phyloP scores from a whole-genome alignment of 53 echinoderm and acorn worm species.

The Temnopleurus reevesii region DNA sequence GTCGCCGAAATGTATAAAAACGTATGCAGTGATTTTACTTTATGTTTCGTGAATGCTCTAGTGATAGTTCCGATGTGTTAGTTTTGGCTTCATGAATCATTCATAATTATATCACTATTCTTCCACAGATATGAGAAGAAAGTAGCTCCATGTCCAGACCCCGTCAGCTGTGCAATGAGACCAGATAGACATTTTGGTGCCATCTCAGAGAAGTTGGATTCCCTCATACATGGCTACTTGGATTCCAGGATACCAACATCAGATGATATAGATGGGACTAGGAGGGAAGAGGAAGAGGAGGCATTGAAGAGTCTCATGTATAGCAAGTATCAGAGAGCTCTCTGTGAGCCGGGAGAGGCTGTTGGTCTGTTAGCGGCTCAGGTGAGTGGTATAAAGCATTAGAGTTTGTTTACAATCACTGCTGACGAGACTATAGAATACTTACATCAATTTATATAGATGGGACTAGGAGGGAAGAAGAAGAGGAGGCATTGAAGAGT shows the following conservation, averaged over 20 bases:
- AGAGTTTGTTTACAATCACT: no score
- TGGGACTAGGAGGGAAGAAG: neutral
- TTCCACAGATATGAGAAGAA: slow-evolving; percentile 74
- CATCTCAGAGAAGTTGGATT: slow-evolving; percentile 82
- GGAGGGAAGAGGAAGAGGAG: slow-evolving; percentile 19
- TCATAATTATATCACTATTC: no score
- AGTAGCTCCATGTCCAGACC: slow-evolving; percentile 78
- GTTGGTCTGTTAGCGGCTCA: slow-evolving; percentile 95
- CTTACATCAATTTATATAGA: neutral
- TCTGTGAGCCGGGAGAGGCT: slow-evolving; percentile 95
- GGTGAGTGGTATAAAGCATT: slow-evolving; percentile 55
- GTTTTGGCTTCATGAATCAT: no score
- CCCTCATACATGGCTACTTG: slow-evolving; percentile 78
- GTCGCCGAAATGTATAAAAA: no score
- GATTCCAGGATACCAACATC: slow-evolving; percentile 17
- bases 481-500: neutral
- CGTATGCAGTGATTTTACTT: no score
- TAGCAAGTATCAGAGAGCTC: slow-evolving; percentile 80
- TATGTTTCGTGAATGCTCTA: no score
- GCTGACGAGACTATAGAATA: no score
- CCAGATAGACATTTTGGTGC: slow-evolving; percentile 85
- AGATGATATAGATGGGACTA: neutral
- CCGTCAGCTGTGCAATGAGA: slow-evolving; percentile 75
- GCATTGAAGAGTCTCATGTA: slow-evolving; percentile 67
- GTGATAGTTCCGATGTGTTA: no score